Percentiles rank a stretch among this genome's conserved stretches.
Evolutionary conservation across 2,113 vertebrate species (phyloP).

Genomic region (Hylia prasina): DNA sequence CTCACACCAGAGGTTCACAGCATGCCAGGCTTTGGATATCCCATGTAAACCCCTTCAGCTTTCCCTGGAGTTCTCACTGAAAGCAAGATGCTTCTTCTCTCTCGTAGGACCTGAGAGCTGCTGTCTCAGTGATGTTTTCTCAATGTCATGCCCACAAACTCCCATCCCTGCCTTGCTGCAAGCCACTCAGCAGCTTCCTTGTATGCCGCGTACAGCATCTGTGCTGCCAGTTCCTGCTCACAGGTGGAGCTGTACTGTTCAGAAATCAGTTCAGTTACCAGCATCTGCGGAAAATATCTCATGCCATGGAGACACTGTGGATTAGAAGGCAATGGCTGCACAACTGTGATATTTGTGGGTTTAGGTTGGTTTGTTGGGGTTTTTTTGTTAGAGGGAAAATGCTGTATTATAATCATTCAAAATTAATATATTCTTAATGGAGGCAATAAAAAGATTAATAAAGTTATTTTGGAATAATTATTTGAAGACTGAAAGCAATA

Average conservation of each 20-base stretch:
- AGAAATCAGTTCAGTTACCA: neutral
- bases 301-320: neutral
- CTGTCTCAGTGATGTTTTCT: neutral
- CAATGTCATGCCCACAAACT: accelerated
- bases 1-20: neutral
- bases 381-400: neutral
- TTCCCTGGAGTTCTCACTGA: neutral
- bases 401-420: neutral
- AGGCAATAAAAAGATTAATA: neutral
- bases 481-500: neutral
- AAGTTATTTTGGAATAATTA: neutral
- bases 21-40: neutral
- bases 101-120: neutral
- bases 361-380: neutral
- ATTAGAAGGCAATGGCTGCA: neutral
- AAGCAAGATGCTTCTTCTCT: neutral
- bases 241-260: neutral
- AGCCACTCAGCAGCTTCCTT: neutral
- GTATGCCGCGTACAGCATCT: neutral
- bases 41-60: neutral
- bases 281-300: neutral
- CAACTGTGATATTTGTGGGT: neutral
- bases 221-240: neutral
- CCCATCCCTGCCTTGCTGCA: neutral
- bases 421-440: neutral